Evolutionary conservation across 2,888 invertebrate genomes (phyloP), one percentile per base, ranked within the genome.

Genomic region (Sphecodes monilicornis): DNA sequence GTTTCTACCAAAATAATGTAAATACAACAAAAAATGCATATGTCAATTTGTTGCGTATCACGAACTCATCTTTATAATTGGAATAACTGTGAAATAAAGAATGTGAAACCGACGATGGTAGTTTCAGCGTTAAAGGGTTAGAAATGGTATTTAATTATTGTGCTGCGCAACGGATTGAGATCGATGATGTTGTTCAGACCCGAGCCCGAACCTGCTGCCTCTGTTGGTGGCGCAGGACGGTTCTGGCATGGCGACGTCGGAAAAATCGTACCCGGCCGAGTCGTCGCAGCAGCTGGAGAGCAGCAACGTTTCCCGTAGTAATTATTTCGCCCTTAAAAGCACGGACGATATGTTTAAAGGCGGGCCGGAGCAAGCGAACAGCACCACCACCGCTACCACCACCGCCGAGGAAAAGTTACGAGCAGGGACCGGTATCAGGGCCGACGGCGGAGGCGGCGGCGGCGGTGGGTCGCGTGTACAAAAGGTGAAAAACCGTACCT

Each of bases 271-370:
- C 13, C 18, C 26, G 3, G 18, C 8, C 39, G 43, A 71, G 29
- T 77, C 85, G 50, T 76, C 80, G 43, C 70, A 41, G 18, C 68
- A 46, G 13, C 32, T 16, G 18, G 54, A 43, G 5, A 46, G 16
- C 50, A 60, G 75, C 32, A 82, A 69, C 64, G 78, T 78, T 71
- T 87, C 91, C 32, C 86, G 85, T 71, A 92, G 87, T 85, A 89
- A 91, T 82, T 93, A 92, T 86, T 79, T 88, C 29, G 91, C 92
- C 2, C 89, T 93, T 72, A 92, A 93, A 86, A 90, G 88, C 80
- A 92, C 91, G 39, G 91, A 92, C 84, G 93, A 93, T 84, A 87
- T 92, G 89, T 92, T 93, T 86, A 92, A 93, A 88, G 92, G 91
- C 50, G 91, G 92, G 6, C 36, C 87, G 43, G 93, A 92, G 76